These are phyloP conservation scores for Thysanoteuthis rhombus DNA, from an alignment of 2,888 invertebrate genomes.

Conservation along the genomic window DNA sequence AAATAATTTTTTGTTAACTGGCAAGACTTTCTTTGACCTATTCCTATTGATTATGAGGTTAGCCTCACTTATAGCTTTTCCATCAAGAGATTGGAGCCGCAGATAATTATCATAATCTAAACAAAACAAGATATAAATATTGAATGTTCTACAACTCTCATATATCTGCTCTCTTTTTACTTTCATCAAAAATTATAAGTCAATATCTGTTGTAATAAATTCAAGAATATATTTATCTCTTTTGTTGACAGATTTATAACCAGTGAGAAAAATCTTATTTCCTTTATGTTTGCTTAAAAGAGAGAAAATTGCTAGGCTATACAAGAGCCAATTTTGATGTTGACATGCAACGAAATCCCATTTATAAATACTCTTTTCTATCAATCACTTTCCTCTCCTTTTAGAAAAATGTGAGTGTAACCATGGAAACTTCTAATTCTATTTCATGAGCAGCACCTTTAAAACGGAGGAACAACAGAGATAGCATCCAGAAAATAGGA, in stretches of 20 bases:
- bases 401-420: neutral
- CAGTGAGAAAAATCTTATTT: neutral
- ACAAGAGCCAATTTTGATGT: neutral
- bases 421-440: neutral
- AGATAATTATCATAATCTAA: too few relatives aligned
- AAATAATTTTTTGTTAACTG: too few relatives aligned
- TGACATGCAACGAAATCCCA: neutral
- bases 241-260: neutral
- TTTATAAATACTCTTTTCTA: neutral
- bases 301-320: neutral
- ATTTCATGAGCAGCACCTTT: neutral
- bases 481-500: neutral
- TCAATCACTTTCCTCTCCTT: neutral
- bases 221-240: neutral
- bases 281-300: neutral
- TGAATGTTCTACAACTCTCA: too few relatives aligned
- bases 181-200: too few relatives aligned
- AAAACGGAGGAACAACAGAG: neutral
- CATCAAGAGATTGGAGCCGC: too few relatives aligned
- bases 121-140: too few relatives aligned
- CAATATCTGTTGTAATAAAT: too few relatives aligned
- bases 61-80: too few relatives aligned
- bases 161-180: too few relatives aligned
- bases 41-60: too few relatives aligned
- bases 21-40: too few relatives aligned